A percentile compares a stretch with the other conserved stretches of the same genome.
These are phyloP conservation scores for Acleris laterana DNA, from an alignment of 2,888 invertebrate species.

Conservation along the genomic window DNA sequence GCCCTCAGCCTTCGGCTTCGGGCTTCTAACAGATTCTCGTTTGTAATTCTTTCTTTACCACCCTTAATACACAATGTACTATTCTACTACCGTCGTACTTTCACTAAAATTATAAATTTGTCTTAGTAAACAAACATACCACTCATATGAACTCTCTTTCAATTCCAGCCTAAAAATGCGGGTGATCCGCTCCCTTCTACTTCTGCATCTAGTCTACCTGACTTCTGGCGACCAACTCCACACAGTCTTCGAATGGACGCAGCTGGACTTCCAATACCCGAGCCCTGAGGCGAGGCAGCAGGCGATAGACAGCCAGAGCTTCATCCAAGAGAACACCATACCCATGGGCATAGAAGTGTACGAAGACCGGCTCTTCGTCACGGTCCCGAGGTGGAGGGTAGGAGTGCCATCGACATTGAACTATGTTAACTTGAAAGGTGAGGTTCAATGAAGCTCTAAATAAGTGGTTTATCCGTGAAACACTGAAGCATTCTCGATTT, in stretches of 20 bases:
- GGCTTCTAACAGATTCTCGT: no score
- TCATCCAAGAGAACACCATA: constrained; percentile 88
- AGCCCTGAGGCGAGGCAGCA: constrained; percentile 80
- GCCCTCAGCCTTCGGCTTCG: no score
- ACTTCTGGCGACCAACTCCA: constrained; percentile 87
- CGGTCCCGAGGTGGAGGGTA: constrained; percentile 89
- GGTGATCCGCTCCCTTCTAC: constrained; percentile 60
- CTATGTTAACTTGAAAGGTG: constrained; percentile 89
- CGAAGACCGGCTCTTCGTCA: constrained; percentile 87
- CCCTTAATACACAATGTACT: no score
- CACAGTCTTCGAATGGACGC: constrained; percentile 89
- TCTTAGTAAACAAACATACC: no score
- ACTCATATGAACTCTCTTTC: not conserved
- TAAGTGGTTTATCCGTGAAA: no score
- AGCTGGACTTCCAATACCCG: constrained; percentile 88
- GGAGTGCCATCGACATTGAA: constrained; percentile 91
- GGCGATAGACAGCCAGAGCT: constrained; percentile 84
- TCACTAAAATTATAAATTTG: no score
- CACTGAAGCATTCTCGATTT: no score
- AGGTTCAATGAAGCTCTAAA: constrained; percentile 34
- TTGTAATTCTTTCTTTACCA: no score
- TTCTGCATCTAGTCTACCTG: constrained; percentile 67
- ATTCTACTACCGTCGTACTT: no score
- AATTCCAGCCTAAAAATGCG: constrained; percentile 65
- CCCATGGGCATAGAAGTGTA: constrained; percentile 90